Conservation (phyloP, 1,140 invertebrate genomes). For the Halictus rubicundus region DNA sequence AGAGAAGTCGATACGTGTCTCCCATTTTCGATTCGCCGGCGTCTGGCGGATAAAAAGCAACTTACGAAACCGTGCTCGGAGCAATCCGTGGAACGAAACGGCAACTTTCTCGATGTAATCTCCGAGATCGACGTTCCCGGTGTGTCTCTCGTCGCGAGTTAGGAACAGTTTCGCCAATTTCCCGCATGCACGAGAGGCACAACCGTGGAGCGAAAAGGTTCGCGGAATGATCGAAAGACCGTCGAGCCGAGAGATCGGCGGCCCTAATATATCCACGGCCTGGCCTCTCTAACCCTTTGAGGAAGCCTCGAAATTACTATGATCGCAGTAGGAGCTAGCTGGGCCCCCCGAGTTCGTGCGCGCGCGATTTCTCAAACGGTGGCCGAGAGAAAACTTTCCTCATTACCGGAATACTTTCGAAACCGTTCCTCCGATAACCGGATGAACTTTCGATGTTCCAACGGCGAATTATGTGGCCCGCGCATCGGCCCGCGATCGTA, state of each 20-base stretch:
- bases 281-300: not conserved
- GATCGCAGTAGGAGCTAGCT: not conserved
- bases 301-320: not conserved
- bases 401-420: conserved; percentile 57
- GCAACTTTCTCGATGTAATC: not conserved
- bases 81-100: not conserved
- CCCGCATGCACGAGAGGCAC: not conserved
- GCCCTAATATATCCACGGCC: not conserved
- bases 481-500: conserved; percentile 3
- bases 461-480: conserved; percentile 23
- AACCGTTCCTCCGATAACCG: conserved; percentile 51
- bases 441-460: conserved; percentile 45
- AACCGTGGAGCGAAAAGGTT: not conserved
- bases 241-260: not conserved
- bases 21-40: not conserved
- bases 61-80: not conserved
- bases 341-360: not conserved
- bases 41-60: not conserved
- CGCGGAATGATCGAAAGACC: not conserved
- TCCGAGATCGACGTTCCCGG: not conserved
- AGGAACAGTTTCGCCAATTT: not conserved
- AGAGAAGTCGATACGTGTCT: not conserved
- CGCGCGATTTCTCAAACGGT: conserved; percentile 25
- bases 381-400: conserved; percentile 48
- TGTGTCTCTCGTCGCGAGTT: not conserved